These are phyloP conservation scores for Mirounga angustirostris DNA, from an alignment of 2,113 vertebrate species.

Conservation along the genomic window DNA sequence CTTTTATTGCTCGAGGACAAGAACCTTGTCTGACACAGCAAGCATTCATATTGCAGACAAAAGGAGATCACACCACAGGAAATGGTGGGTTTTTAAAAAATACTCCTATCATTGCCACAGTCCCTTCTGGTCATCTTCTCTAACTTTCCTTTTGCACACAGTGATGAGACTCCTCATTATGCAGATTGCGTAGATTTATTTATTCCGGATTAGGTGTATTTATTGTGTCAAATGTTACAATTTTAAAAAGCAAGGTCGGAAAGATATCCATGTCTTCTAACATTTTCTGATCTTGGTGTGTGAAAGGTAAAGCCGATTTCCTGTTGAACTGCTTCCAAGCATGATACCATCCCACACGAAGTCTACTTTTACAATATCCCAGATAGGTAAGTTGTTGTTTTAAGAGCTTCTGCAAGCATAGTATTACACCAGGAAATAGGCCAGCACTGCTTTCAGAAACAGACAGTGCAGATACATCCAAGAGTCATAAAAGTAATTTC, in stretches of 20 bases:
- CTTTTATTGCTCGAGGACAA: slow-evolving; percentile 55
- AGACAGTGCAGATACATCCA: not conserved
- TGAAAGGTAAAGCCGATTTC: not conserved
- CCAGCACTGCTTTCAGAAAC: not conserved
- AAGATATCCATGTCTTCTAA: not conserved
- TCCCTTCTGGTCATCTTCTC: slow-evolving; percentile 15
- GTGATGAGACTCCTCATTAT: not conserved
- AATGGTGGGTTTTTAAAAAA: not conserved
- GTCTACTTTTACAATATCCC: not conserved
- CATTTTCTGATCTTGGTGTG: not conserved
- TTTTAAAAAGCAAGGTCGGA: not conserved
- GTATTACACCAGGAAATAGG: not conserved
- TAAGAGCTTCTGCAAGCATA: not conserved
- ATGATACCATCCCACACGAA: not conserved
- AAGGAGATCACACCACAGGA: not conserved
- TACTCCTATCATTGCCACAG: not conserved
- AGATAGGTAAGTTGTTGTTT: not conserved
- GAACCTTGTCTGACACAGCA: not conserved
- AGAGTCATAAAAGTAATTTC: not conserved
- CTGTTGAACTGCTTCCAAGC: not conserved
- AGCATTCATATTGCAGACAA: not conserved
- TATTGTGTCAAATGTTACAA: not conserved
- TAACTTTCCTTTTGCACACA: not conserved
- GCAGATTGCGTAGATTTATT: slow-evolving; percentile 23
- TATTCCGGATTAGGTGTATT: not conserved